Evolutionary conservation across 2,797 vertebrate genomes (phyloP).

Genomic region (Falco concolor): DNA sequence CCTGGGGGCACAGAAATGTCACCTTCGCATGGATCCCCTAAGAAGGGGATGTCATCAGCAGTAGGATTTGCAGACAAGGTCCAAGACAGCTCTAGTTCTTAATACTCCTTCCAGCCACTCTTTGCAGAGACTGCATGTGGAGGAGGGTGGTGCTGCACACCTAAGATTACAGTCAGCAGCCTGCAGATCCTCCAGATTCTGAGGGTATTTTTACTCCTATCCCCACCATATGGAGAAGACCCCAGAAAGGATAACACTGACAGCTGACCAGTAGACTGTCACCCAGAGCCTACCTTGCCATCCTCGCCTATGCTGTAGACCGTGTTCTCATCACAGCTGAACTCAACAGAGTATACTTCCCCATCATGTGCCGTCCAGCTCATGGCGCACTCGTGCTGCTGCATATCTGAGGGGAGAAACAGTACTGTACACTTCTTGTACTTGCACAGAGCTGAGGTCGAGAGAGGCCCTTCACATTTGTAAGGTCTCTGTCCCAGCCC

Average conservation of each 20-base stretch:
- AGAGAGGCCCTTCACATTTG: not conserved
- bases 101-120: not conserved
- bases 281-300: slow-evolving; percentile 82
- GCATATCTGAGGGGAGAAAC: slow-evolving; percentile 84
- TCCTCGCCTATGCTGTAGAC: slow-evolving; percentile 96
- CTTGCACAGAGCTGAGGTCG: not conserved
- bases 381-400: slow-evolving; percentile 92
- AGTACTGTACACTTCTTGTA: not conserved
- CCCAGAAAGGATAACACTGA: not conserved
- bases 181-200: not conserved
- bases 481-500: not conserved
- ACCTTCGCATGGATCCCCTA: not conserved
- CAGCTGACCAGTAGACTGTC: not conserved
- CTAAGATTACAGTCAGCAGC: not conserved
- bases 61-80: not conserved
- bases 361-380: slow-evolving; percentile 94
- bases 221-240: not conserved
- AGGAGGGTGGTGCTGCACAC: not conserved
- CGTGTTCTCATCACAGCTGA: slow-evolving; percentile 96
- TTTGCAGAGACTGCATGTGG: not conserved
- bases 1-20: not conserved
- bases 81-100: not conserved
- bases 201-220: not conserved
- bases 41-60: not conserved
- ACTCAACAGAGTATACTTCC: slow-evolving; percentile 95